Base-by-base conservation (phyloP, 2,113 vertebrate genomes). In the Nesogale talazaci region DNA sequence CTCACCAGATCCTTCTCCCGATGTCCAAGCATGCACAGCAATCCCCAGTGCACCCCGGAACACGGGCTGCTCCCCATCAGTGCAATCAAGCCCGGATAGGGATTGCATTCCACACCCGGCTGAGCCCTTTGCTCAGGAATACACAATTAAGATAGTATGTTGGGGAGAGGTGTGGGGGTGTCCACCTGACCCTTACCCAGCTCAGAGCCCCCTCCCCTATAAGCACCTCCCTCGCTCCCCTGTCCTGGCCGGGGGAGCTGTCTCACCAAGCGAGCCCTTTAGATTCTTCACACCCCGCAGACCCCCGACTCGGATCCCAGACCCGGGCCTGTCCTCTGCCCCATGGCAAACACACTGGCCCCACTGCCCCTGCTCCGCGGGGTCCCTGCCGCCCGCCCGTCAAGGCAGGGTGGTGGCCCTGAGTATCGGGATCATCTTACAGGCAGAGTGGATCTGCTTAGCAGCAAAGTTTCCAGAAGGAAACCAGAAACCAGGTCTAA, bases 401-500 rank as follows among this genome's bases (percentile, higher is more conserved):
- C 0, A 10, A 63, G 88, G 86, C 57, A 56, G 56, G 1, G 1
- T 31, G 10, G 96, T 29, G 89, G 93, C 94, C 92, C 65, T 25
- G 16, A 76, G 83, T 70, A 74, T 76, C 89, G 75, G 82, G 82
- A 70, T 92, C 42, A 6, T 63, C 75, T 96, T 74, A 89, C 91
- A 83, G 94, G 69, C 94, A 4, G 94, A 84, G 94, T 89, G 93
- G 96, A 96, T 96, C 95, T 84, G 97, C 95, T 95, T 89, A 91
- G 96, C 97, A 94, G 90, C 78, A 85, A 27, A 90, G 65, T 93
- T 97, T 97, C 95, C 97, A 97, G 94, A 97, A 94, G 56, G 97
- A 98, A 98, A 97, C 92, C 89, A 96, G 95, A 98, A 97, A 97
- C 97, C 97, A 89, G 97, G 95, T 90, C 97, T 97, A 97, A 97